Evolutionary conservation across 92 coral and sea anemone genomes (phyloP).

Genomic region (Bergia sp.): DNA sequence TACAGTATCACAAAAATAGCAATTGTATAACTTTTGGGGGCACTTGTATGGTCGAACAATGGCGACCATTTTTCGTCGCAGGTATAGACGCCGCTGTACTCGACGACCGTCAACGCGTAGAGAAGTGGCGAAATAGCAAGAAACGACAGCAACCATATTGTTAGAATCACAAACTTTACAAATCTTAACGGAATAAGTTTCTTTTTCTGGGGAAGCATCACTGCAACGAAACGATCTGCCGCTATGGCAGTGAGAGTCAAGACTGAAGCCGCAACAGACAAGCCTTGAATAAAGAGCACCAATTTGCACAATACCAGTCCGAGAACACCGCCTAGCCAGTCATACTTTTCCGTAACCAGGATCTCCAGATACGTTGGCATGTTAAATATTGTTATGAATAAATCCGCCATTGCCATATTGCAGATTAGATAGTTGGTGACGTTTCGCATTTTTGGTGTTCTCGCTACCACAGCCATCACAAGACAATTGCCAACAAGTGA

Average conservation of each 20-base stretch:
- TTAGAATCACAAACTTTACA: constrained; percentile 60
- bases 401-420: constrained; percentile 82
- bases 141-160: constrained; percentile 69
- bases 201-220: constrained; percentile 64
- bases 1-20: constrained; percentile 70
- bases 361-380: constrained; percentile 76
- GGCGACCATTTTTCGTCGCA: constrained; percentile 82
- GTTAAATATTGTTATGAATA: constrained; percentile 75
- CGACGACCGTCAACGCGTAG: constrained; percentile 65
- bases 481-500: constrained; percentile 70
- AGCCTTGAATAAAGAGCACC: constrained; percentile 72
- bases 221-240: constrained; percentile 69
- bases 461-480: constrained; percentile 60
- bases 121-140: constrained; percentile 70
- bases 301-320: constrained; percentile 74
- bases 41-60: constrained; percentile 63
- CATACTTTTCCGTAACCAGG: constrained; percentile 67
- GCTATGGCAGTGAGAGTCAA: constrained; percentile 69
- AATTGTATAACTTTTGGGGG: constrained; percentile 68
- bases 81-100: constrained; percentile 48
- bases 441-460: constrained; percentile 64
- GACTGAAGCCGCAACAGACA: constrained; percentile 75
- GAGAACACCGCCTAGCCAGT: constrained; percentile 73
- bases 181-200: constrained; percentile 43
- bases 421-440: constrained; percentile 75